These are phyloP conservation scores for Drosophila subsilvestris DNA, from an alignment of 2,888 invertebrate species.

Conservation along the genomic window DNA sequence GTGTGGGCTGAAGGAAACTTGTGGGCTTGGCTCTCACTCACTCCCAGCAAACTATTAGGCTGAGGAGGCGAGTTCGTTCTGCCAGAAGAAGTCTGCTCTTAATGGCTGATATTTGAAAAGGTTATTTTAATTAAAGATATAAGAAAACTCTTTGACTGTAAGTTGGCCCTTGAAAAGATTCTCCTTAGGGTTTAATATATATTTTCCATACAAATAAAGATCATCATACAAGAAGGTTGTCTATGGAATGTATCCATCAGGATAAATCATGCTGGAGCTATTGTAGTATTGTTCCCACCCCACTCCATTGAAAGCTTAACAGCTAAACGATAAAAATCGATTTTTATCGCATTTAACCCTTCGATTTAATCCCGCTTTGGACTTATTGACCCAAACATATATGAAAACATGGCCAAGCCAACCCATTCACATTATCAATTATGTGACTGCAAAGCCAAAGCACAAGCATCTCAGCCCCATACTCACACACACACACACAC, in stretches of 20 bases:
- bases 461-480: constrained; percentile 18
- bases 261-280: too few species aligned
- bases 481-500: neutral
- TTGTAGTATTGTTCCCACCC: neutral
- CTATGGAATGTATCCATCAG: too few species aligned
- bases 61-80: neutral
- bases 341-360: constrained; percentile 29
- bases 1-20: constrained; percentile 21
- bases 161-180: neutral
- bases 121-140: neutral
- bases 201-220: too few species aligned
- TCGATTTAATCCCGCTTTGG: constrained; percentile 38
- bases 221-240: too few species aligned
- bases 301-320: neutral
- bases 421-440: constrained; percentile 38
- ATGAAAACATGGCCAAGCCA: constrained; percentile 24
- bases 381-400: constrained; percentile 39
- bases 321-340: constrained; percentile 12
- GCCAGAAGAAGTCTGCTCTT: neutral
- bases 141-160: neutral
- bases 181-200: too few species aligned
- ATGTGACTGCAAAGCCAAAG: constrained; percentile 34
- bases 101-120: neutral
- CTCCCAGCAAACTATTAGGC: constrained; percentile 6
- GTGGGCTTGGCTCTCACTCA: constrained; percentile 17